These are phyloP conservation scores for Saccostrea cuccullata DNA, from an alignment of 1,140 invertebrate species.

Conservation along the genomic window DNA sequence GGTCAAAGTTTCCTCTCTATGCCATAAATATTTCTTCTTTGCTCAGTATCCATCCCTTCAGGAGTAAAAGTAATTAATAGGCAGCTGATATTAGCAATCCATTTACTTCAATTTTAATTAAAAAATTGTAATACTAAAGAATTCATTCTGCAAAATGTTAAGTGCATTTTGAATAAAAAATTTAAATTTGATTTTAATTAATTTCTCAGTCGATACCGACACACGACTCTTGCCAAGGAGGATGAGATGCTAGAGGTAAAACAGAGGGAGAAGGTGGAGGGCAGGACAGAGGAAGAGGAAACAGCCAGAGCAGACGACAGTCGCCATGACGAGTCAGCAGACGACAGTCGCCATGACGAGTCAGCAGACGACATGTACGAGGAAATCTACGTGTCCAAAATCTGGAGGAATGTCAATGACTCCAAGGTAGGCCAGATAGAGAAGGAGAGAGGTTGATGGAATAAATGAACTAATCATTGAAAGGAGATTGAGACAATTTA, in stretches of 20 bases:
- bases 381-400: slow-evolving; percentile 56
- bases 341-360: slow-evolving; percentile 29
- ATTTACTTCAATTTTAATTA: too few relatives aligned
- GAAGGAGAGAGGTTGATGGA: neutral
- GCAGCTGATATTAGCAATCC: too few relatives aligned
- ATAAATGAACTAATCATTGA: too few relatives aligned
- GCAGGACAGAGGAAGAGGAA: neutral
- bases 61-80: too few relatives aligned
- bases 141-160: too few relatives aligned
- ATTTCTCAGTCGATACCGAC: slow-evolving; percentile 48
- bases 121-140: too few relatives aligned
- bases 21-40: too few relatives aligned
- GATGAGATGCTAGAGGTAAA: slow-evolving; percentile 59
- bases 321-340: neutral
- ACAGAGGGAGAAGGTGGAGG: slow-evolving; percentile 16
- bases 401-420: slow-evolving; percentile 45
- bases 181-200: too few relatives aligned
- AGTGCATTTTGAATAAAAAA: too few relatives aligned
- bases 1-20: too few relatives aligned
- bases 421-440: slow-evolving; percentile 19
- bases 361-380: slow-evolving; percentile 52
- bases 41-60: too few relatives aligned
- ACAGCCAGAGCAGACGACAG: neutral
- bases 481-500: too few relatives aligned
- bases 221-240: slow-evolving; percentile 57